Evolutionary conservation across 1,140 invertebrate genomes (phyloP).

Genomic region (Idris sp.): DNA sequence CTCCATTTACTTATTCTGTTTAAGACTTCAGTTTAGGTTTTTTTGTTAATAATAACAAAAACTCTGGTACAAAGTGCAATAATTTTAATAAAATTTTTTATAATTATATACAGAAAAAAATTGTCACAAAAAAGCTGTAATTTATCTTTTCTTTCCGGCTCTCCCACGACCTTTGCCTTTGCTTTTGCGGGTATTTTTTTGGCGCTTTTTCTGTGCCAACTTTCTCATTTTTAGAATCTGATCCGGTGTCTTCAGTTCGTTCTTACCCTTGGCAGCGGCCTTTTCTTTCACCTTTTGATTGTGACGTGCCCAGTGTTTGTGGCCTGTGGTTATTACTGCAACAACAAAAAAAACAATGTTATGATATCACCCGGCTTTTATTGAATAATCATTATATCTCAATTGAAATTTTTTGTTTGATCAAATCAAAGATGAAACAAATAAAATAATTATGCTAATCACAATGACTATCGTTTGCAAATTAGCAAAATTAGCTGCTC

Average conservation of each 20-base stretch:
- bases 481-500: constrained; percentile 17
- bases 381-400: too few species aligned
- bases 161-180: constrained; percentile 62
- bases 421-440: background rate
- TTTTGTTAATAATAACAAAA: too few species aligned
- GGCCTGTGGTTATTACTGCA: constrained; percentile 72
- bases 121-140: too few species aligned
- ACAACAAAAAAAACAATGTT: constrained; percentile 9
- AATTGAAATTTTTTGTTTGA: constrained; percentile 1
- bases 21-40: too few species aligned
- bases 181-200: constrained; percentile 71
- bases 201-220: constrained; percentile 78
- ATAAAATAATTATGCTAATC: constrained; percentile 1
- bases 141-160: constrained; percentile 1
- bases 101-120: too few species aligned
- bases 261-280: constrained; percentile 55
- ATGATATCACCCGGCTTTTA: too few species aligned
- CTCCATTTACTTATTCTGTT: too few species aligned
- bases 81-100: too few species aligned
- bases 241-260: constrained; percentile 83
- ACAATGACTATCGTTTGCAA: background rate
- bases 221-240: constrained; percentile 84
- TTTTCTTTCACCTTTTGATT: constrained; percentile 81
- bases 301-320: constrained; percentile 81
- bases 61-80: too few species aligned